A percentile compares a stretch with the other conserved stretches of the same genome.
phyloP scores from a whole-genome alignment of 1,140 invertebrate species.

The Elysia chlorotica region DNA sequence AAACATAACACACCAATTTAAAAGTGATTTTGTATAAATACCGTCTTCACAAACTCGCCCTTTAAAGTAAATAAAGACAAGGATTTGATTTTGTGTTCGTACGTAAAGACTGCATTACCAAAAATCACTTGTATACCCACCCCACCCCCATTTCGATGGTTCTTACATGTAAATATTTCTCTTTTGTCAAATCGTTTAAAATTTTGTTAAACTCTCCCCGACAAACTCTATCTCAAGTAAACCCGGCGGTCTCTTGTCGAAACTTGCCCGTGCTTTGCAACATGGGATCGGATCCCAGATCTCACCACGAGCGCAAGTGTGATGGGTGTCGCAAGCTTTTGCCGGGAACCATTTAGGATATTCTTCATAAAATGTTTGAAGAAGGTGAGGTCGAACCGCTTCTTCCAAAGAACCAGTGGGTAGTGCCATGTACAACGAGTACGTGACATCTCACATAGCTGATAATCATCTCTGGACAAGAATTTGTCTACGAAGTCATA shows the following conservation, averaged over 20 bases:
- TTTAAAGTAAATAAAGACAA: too few relatives aligned
- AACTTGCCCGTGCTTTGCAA: not conserved
- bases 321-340: not conserved
- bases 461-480: slow-evolving; percentile 26
- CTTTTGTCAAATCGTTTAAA: too few relatives aligned
- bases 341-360: slow-evolving; percentile 10
- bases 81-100: too few relatives aligned
- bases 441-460: slow-evolving; percentile 40
- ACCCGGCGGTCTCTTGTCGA: slow-evolving; percentile 5
- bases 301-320: not conserved
- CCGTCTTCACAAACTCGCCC: too few relatives aligned
- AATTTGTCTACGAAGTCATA: slow-evolving; percentile 36
- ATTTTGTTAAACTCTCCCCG: too few relatives aligned
- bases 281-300: not conserved
- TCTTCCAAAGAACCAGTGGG: slow-evolving; percentile 15
- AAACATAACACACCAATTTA: too few relatives aligned
- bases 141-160: too few relatives aligned
- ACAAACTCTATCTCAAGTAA: slow-evolving; percentile 12
- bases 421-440: slow-evolving; percentile 34
- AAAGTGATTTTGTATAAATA: too few relatives aligned
- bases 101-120: too few relatives aligned
- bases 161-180: too few relatives aligned
- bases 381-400: slow-evolving; percentile 19
- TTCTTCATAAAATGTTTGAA: slow-evolving; percentile 7
- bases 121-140: too few relatives aligned